Evolutionary conservation across 2,113 vertebrate species (phyloP).

Genomic region (Pterocles orientalis): DNA sequence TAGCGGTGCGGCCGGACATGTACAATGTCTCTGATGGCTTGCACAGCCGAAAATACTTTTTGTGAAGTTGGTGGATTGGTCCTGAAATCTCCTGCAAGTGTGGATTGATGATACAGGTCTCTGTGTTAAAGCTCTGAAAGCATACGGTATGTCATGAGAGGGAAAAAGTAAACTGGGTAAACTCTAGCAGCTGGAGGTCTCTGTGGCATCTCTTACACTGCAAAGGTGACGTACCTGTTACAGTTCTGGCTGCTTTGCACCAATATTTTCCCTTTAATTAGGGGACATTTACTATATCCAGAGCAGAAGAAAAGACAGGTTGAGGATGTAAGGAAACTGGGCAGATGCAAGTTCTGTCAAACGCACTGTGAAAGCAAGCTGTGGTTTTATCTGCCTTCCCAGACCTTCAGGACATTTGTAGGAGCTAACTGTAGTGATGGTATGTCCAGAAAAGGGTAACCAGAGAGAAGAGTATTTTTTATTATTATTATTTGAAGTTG

Average conservation of each 20-base stretch:
- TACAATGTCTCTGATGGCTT: background rate
- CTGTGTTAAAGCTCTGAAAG: background rate
- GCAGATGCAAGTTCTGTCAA: background rate
- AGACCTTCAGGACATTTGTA: background rate
- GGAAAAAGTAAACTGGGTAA: background rate
- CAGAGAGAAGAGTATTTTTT: background rate
- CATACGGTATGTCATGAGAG: accelerated
- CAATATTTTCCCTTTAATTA: background rate
- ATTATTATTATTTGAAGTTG: background rate
- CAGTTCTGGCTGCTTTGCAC: background rate
- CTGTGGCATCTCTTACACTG: background rate
- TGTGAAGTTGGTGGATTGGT: background rate
- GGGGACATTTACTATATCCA: background rate
- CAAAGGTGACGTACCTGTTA: background rate
- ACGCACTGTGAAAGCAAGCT: background rate
- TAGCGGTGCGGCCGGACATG: accelerated
- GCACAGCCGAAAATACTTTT: background rate
- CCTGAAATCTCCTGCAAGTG: background rate
- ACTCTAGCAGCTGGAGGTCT: background rate
- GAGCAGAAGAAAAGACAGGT: background rate
- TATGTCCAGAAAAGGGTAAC: background rate
- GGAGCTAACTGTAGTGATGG: background rate
- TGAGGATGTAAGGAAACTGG: background rate
- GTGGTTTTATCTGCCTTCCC: background rate
- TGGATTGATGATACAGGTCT: accelerated